Base-by-base conservation (phyloP, 2,113 vertebrate species). In the Acanthochromis polyacanthus region DNA sequence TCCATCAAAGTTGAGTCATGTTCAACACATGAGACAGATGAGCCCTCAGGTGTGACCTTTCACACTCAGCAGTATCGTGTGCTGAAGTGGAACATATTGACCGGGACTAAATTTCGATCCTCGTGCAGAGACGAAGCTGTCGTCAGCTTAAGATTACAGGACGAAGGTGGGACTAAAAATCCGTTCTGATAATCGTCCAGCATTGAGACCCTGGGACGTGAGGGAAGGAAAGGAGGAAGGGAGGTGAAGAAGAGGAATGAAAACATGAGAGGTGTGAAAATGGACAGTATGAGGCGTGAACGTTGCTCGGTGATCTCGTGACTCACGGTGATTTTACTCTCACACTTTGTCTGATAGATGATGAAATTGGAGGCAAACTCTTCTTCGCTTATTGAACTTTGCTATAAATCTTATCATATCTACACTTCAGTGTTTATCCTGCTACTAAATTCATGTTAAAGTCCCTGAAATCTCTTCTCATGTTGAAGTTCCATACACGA, bases 141-240 rank as follows among this genome's bases (percentile, higher is more conserved):
- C 43, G 60, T 78, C 58, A 70, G 38, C 32, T 60, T 58, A 53
- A 67, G 1, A 86, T 82, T 66, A 67, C 60, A 71, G 66, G 51
- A 72, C 51, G 65, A 52, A 19, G 50, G 78, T 76, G 80, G 72
- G 83, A 83, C 81, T 78, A 82, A 78, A 69, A 50, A 58, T 38
- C 64, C 23, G 19, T 3, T 1, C 20, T 58, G 80, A 45, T 82
- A 45, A 70, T 74, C 50, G 30, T 77, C 77, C 77, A 55, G 6
- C 63, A 38, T 60, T 16, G 30, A 19, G 74, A 79, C 71, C 57
- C 30, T 16, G 40, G 64, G 57, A 72, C 55, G n/a, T 1, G 66
- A 14, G 53, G 15, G 64, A 11, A 10, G 52, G 25, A 2, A 28
- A 32, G 16, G n/a, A 17, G 51, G 9, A 19, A 38, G 63, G 32